Base-by-base conservation (phyloP, 2,797 vertebrate species). In the Enteromius thamalakanensis region DNA sequence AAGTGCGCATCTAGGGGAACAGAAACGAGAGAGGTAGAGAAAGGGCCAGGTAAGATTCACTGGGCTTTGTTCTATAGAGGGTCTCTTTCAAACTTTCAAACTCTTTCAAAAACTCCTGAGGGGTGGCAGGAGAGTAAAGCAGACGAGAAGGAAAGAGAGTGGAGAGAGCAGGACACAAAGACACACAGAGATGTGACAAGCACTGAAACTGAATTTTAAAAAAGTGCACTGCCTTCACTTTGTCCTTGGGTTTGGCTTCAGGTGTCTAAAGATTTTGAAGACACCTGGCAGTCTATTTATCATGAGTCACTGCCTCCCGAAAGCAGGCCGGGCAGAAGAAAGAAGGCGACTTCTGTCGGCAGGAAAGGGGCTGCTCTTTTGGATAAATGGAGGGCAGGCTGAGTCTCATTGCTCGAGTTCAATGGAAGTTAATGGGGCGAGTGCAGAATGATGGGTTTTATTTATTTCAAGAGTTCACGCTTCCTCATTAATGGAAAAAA, bases 201-300 rank as follows among this genome's bases (percentile, higher is more conserved):
- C 88, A 90, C 82, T 64, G 45, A 86, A 76, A 76, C 77, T 47
- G 64, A 53, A 37, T 72, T 45, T 47, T 8, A 62, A 75, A 72
- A 70, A 78, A 70, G 68, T 71, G 74, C 76, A 67, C 53, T 65
- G 83, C 81, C 72, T 21, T 80, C 40, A 76, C 58, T 81, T 77
- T 88, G 84, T 88, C 86, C 89, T 90, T 85, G 77, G 83, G 74
- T 58, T 85, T 81, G 15, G 77, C 71, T 51, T 80, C 62, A 88
- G 80, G 74, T 75, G 85, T 82, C 82, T 69, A 68, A 60, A 62
- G 65, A 79, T 75, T 87, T 81, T 87, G 55, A 89, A 84, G 87
- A 68, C 67, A 40, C 67, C 80, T 80, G 83, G 71, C 76, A 76
- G 69, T 74, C 83, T 85, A 87, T 86, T 82, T 78, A 77, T 84